These are phyloP conservation scores for Anabas testudineus DNA, from an alignment of 2,797 vertebrate genomes.

Conservation along the genomic window DNA sequence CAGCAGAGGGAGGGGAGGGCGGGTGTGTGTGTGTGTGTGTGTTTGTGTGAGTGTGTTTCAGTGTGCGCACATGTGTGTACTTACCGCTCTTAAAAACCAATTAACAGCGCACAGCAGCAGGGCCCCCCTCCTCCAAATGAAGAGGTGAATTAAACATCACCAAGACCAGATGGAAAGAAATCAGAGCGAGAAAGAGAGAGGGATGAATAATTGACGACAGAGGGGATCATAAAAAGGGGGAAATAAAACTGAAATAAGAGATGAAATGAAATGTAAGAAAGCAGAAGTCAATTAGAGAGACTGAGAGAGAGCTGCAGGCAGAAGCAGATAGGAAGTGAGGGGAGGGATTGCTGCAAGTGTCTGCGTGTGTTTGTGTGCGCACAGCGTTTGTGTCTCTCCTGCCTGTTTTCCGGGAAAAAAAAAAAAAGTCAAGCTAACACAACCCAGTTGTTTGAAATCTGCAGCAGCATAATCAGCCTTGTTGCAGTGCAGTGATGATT, in stretches of 20 bases:
- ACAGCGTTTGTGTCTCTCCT: conserved; percentile 29
- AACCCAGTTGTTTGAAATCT: conserved; percentile 67
- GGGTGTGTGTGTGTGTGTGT: conserved; percentile 23
- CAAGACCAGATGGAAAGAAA: conserved; percentile 79
- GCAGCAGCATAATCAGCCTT: conserved; percentile 59
- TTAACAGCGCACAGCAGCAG: conserved; percentile 75
- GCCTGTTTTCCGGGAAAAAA: conserved; percentile 39
- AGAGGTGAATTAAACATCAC: conserved; percentile 83
- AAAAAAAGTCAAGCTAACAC: conserved; percentile 54
- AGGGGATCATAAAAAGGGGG: conserved; percentile 72
- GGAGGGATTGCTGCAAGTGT: conserved; percentile 47
- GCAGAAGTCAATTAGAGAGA: conserved; percentile 79
- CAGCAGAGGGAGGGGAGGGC: conserved; percentile 39
- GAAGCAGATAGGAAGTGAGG: conserved; percentile 59
- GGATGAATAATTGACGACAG: conserved; percentile 81
- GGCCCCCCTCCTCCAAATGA: conserved; percentile 60
- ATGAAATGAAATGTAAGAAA: conserved; percentile 83
- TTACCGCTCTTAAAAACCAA: conserved; percentile 82
- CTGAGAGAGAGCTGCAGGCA: conserved; percentile 66
- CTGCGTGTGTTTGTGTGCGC: conserved; percentile 40
- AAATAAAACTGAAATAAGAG: conserved; percentile 82
- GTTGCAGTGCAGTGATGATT: conserved; percentile 52
- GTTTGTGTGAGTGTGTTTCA: conserved; percentile 27
- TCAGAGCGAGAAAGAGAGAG: conserved; percentile 73
- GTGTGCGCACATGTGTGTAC: conserved; percentile 60